phyloP scores from a whole-genome alignment of 37 sponge, comb jelly and placozoan genomes.

The Mnemiopsis leidyi region DNA sequence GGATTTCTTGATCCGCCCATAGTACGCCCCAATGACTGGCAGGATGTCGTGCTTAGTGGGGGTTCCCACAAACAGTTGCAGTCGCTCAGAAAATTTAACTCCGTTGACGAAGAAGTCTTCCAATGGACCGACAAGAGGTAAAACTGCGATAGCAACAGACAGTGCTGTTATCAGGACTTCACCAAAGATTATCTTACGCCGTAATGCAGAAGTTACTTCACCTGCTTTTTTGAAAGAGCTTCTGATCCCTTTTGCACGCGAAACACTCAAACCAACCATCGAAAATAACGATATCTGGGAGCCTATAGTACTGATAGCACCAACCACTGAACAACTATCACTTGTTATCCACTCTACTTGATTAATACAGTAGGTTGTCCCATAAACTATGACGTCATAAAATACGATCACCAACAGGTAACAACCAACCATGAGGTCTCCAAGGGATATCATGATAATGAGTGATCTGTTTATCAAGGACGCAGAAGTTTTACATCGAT shows the following conservation, averaged over 20 bases:
- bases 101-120: constrained; percentile 39
- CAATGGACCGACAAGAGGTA: not conserved
- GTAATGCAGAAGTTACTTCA: too few species aligned
- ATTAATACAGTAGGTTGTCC: not conserved
- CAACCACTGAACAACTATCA: not conserved
- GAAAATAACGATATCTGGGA: not conserved
- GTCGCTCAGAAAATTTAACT: not conserved
- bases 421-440: not conserved
- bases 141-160: not conserved
- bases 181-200: too few species aligned
- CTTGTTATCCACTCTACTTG: not conserved
- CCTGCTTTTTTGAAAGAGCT: not conserved
- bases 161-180: not conserved
- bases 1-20: not conserved
- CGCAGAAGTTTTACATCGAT: not conserved
- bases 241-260: not conserved
- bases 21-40: not conserved
- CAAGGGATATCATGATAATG: not conserved
- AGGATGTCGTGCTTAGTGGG: not conserved
- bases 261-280: not conserved
- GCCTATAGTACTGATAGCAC: not conserved
- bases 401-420: not conserved
- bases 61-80: not conserved
- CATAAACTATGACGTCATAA: not conserved
- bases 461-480: not conserved